Base-by-base conservation (phyloP, 2,113 vertebrate species). In the Penelope pileata region DNA sequence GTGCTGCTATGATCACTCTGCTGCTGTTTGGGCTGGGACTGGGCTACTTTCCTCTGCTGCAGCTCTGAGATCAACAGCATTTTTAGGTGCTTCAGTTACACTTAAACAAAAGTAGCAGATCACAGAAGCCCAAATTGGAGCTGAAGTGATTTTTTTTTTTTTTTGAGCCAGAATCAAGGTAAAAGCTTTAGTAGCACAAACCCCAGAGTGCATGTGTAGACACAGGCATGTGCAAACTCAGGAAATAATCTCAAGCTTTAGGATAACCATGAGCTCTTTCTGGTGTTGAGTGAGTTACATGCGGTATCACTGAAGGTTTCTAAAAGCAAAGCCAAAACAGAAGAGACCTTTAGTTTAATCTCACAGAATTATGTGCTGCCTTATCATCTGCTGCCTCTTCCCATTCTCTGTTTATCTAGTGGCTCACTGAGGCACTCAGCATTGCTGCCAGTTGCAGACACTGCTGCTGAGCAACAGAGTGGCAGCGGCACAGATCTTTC, bases 371-470 rank as follows among this genome's bases (percentile, higher is more conserved):
- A 73, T 86, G 83, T 86, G 36, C 43, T 83, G 84, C 51, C 27
- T 91, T 93, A 88, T 83, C 91, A 94, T 23, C 32, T 42, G 84
- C 77, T 81, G 59, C 56, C 24, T 88, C 47, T 91, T 68, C 32
- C 70, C 67, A 73, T 77, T 56, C 83, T 78, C 21, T 47, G 34
- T 62, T 86, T 90, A 84, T 48, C 70, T 67, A 1, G 13, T 45
- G 54, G 43, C 69, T 92, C 32, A 68, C 36, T 5, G 29, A 59
- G 66, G 93, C 6, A 5, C 62, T 78, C 43, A 2, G 36, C 78
- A 13, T 14, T 63, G 70, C 75, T 80, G 85, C 48, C 54, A 42
- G 54, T 8, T 38, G 43, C 70, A 75, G 80, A 50, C 40, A 9
- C 14, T 62, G 78, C 75, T 94, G 48, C 87, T 94, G 83, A 90